Evolutionary conservation across 1,140 invertebrate genomes (phyloP), one percentile per base, ranked within the genome.

Genomic region (Drosophila ogumai): DNA sequence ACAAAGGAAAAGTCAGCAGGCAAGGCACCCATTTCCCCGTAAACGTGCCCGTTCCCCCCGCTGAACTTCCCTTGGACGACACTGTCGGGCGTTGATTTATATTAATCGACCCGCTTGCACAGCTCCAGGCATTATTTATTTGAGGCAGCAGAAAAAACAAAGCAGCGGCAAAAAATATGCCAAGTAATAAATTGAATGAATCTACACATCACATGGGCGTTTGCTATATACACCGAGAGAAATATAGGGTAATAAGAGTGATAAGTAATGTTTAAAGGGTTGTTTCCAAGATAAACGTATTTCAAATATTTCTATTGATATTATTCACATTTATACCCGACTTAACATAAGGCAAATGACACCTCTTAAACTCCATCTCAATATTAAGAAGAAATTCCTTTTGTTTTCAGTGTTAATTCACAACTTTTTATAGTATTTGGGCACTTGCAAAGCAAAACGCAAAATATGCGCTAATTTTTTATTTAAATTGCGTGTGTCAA

Each of bases 11-110:
- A 80, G 84, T 80, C 64, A 49, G 64, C 64, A 36, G 57, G 17
- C 40, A n/a, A 31, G 43, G 57, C 67, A 31, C 50, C 46, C 57
- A 79, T 47, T 64, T 64, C 72, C 71, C 59, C 38, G 28, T 38
- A 44, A 38, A 15, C 52, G 34, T 38, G 52, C 50, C 50, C 25
- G n/a, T 19, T 3, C 8, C 38, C 22, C 49, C 49, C 41, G 55
- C 55, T 19, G 22, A 76, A 57, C 65, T 56, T 69, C 74, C 60
- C 54, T 43, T 25, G 65, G 77, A 90, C 79, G 85, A 90, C 80
- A 88, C 77, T 68, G 86, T 41, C 81, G 66, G 80, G 68, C 80
- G 84, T 88, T 88, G 84, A 88, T 88, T 88, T 88, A 88, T 88
- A 88, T 88, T 88, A 90, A 88, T 88, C 84, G 84, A 75, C 55